Conservation (phyloP, 2,113 vertebrate genomes). For the Lota lota region DNA sequence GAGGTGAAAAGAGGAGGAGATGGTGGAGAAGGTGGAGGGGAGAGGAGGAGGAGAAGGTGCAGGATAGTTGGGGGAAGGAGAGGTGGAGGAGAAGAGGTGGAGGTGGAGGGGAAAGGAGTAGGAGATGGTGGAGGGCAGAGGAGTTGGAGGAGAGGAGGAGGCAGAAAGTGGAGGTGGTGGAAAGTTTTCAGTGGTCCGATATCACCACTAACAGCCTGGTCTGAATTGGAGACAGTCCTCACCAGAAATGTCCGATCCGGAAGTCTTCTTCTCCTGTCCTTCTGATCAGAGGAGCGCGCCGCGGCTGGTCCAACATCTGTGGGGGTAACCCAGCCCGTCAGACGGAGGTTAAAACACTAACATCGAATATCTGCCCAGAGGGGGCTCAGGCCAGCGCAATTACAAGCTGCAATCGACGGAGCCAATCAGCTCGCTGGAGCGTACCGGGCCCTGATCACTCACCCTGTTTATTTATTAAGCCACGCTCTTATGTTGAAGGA, state of each 20-base stretch:
- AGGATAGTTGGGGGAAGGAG: too few species aligned
- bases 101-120: too few species aligned
- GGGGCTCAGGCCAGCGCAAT: slow-evolving; percentile 77
- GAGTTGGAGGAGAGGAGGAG: too few species aligned
- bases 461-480: slow-evolving; percentile 79
- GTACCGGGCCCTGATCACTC: slow-evolving; percentile 66
- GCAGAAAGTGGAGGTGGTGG: too few species aligned
- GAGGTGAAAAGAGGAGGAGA: not conserved
- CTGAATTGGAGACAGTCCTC: slow-evolving; percentile 56
- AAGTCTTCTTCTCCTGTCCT: slow-evolving; percentile 26
- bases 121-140: too few species aligned
- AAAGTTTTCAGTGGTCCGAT: too few species aligned
- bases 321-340: slow-evolving; percentile 67
- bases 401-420: slow-evolving; percentile 75
- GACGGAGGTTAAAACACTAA: slow-evolving; percentile 79
- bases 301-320: slow-evolving; percentile 64
- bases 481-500: slow-evolving; percentile 70
- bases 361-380: slow-evolving; percentile 79
- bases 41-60: too few species aligned
- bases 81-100: too few species aligned
- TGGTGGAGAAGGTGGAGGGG: too few species aligned
- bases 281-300: slow-evolving; percentile 66
- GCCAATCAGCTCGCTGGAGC: slow-evolving; percentile 72
- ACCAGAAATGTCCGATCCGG: slow-evolving; percentile 55
- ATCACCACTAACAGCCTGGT: too few species aligned